Evolutionary conservation across 2,888 invertebrate species (phyloP), one percentile per base, ranked within the genome.

Genomic region (Drosophila nigricruria): DNA sequence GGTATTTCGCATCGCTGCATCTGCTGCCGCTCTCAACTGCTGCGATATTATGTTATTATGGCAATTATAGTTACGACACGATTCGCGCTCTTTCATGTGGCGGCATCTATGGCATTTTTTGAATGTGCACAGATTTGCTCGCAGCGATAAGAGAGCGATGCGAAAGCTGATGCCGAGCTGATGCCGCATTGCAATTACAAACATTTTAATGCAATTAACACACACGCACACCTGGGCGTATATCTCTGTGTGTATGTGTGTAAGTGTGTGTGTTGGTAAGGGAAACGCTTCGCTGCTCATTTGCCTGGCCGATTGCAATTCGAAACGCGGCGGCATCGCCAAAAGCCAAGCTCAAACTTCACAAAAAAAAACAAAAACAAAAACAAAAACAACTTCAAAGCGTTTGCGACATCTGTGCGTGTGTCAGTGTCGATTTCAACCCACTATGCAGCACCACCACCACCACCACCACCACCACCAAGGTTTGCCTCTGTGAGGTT

Each of bases 181-280:
- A 53, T 45, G 80, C 42, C 62, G 77, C 89, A 73, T 77, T 75
- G 85, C 90, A 90, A 88, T 92, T 91, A 87, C 85, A 90, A 88
- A 88, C 86, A 92, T 91, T 91, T 91, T 91, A 91, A 91, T 92
- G 91, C 92, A 91, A 92, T 91, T 91, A 91, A 90, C 91, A 90
- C 91, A 91, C 90, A 91, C 64, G 73, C 57, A 61, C 57, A 52
- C 50, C 49, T 49, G 30, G 30, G 1, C 18, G 3, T 20, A 10
- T 12, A 10, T 5, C 45, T 45, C 34, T 47, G 18, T n/a, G 27
- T 32, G 43, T 20, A 10, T 12, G 27, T 27, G 34, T 56, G 3
- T 45, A n/a, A n/a, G 45, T 9, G 20, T 52, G 32, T n/a, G 38
- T 18, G 43, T 18, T 25, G 38, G 57, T 18, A 49, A 49, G 56